Base-by-base conservation (phyloP, 2,113 vertebrate species). In the Mobula birostris region DNA sequence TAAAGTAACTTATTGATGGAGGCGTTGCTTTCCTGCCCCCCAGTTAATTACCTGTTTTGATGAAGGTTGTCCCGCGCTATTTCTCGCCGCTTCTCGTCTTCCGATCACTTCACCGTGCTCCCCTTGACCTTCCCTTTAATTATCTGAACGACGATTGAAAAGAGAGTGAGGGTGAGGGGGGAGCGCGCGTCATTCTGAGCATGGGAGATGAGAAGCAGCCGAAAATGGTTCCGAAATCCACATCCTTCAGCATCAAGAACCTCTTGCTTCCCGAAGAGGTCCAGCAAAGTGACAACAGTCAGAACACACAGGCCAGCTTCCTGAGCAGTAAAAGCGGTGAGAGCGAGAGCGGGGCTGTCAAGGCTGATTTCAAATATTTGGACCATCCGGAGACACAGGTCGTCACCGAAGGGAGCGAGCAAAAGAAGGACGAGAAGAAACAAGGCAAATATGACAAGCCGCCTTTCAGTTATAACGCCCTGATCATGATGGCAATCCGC, bases 401-500 rank as follows among this genome's bases (percentile, higher is more conserved):
- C 91, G 94, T 94, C 32, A 94, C 94, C 11, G 95, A 88, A 90
- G 95, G 94, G 58, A 95, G 95, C 48, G 95, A 95, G 61, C 82
- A 77, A 58, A 82, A 94, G 63, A 77, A 94, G 5, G 95, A 95
- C 29, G 77, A 92, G 56, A 94, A 85, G 12, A 97, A 96, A 87
- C 96, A 94, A 24, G 96, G 96, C n/a, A 97, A 97, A 94, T 96
- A 95, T 21, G 97, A 97, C 95, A 97, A 97, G 80, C 97, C 97
- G 29, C 97, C 97, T 90, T 97, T 97, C 95, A 97, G 97, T 95
- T 97, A 97, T 95, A 97, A 97, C 95, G 97, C 97, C 1, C 95
- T 97, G 85, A 97, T 97, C 94, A 97, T 97, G 97, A 97, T 97
- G 97, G 97, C 97, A 3, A 97, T 97, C 94, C 94, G 97, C 5